Conservation (phyloP, 35 echinoderm and acorn worm species). For the Heliocidaris tuberculata region DNA sequence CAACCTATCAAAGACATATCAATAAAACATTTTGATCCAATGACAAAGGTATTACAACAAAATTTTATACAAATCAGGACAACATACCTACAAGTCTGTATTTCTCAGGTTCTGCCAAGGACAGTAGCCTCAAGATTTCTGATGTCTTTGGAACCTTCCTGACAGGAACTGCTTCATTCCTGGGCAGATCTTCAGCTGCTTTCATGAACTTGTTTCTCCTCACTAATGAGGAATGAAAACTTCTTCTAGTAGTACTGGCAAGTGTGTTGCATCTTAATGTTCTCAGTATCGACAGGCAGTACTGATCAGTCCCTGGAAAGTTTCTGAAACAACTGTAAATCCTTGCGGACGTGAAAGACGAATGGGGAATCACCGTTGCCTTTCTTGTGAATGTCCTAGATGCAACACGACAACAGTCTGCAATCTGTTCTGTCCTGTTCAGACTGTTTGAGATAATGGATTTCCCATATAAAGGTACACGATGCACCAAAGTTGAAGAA, state of each 20-base stretch:
- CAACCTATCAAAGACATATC: too few relatives aligned
- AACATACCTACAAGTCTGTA: conserved; percentile 66
- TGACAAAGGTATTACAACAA: not conserved
- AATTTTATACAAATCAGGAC: not conserved
- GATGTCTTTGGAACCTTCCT: conserved; percentile 61
- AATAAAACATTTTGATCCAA: not conserved
- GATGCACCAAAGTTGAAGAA: not conserved
- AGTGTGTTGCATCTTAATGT: not conserved
- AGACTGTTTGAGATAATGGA: not conserved
- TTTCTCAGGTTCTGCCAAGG: conserved; percentile 75
- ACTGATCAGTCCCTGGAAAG: not conserved
- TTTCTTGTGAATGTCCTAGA: not conserved
- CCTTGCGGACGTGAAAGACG: not conserved
- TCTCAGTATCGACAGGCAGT: not conserved
- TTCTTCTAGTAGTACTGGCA: not conserved
- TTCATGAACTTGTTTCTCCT: not conserved
- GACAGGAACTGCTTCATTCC: not conserved
- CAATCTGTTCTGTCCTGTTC: not conserved
- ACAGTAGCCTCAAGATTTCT: conserved; percentile 66
- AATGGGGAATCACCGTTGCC: not conserved
- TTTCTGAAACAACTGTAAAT: not conserved
- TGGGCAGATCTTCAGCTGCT: not conserved
- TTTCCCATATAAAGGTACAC: not conserved
- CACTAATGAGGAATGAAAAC: not conserved
- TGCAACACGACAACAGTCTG: not conserved